phyloP scores from a whole-genome alignment of 92 coral and sea anemone genomes.

The Paragorgia papillata region DNA sequence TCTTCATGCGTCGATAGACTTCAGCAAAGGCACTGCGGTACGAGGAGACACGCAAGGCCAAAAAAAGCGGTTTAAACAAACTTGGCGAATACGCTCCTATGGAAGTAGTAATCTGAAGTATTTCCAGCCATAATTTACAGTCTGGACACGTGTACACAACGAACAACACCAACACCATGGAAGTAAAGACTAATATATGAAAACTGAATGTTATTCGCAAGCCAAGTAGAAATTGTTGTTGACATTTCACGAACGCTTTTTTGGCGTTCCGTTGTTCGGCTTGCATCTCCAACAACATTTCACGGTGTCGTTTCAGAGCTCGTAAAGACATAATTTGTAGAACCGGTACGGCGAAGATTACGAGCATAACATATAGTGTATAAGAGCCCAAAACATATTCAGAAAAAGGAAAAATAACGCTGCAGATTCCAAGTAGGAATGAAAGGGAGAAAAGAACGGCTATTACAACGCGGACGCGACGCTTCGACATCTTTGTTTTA shows the following conservation, averaged over 20 bases:
- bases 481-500: background rate
- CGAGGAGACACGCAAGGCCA: background rate
- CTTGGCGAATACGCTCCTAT: background rate
- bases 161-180: background rate
- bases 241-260: slow-evolving; percentile 1
- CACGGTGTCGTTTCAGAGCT: background rate
- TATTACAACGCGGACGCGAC: background rate
- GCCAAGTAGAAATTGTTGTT: background rate
- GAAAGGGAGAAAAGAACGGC: background rate
- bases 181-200: background rate
- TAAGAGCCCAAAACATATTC: background rate
- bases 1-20: background rate
- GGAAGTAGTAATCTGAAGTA: background rate
- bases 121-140: background rate
- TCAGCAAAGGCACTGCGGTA: background rate
- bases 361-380: background rate
- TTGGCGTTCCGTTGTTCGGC: background rate
- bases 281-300: background rate
- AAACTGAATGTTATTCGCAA: background rate
- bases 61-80: background rate
- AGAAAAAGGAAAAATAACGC: background rate
- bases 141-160: background rate
- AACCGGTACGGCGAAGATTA: background rate
- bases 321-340: background rate
- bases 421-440: background rate